Evolutionary conservation across 2,797 vertebrate species (phyloP).

Genomic region (Dipus sagitta): DNA sequence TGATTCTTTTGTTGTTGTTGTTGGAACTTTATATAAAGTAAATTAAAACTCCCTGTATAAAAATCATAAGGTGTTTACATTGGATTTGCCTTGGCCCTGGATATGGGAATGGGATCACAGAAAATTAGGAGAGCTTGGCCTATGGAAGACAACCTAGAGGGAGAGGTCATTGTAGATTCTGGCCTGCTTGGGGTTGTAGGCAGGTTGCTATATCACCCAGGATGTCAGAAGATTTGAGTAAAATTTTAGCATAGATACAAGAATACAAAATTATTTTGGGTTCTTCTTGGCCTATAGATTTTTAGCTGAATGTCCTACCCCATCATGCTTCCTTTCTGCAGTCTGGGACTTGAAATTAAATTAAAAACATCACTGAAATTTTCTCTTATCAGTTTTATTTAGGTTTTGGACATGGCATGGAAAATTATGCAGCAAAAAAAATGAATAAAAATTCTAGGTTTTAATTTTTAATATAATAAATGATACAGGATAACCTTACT

Average conservation of each 20-base stretch:
- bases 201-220: background rate
- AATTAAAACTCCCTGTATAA: background rate
- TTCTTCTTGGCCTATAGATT: background rate
- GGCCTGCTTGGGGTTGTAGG: background rate
- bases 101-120: too few relatives aligned
- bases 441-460: background rate
- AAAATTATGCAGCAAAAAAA: background rate
- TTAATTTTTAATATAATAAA: background rate
- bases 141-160: rapidly evolving
- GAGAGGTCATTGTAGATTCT: background rate
- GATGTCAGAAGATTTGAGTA: background rate
- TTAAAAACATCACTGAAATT: background rate
- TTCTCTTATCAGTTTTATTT: background rate
- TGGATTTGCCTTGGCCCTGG: background rate
- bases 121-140: background rate
- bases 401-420: background rate
- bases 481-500: background rate
- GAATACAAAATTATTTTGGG: background rate
- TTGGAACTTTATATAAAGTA: slow-evolving; percentile 9
- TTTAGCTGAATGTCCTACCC: too few relatives aligned
- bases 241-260: background rate
- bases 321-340: background rate
- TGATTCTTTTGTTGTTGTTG: slow-evolving; percentile 61
- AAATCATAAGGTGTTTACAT: background rate
- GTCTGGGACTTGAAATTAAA: background rate